Percentiles rank a stretch among this genome's conserved stretches.
phyloP scores from a whole-genome alignment of 2,113 vertebrate species.

The Leucosticte australis region DNA sequence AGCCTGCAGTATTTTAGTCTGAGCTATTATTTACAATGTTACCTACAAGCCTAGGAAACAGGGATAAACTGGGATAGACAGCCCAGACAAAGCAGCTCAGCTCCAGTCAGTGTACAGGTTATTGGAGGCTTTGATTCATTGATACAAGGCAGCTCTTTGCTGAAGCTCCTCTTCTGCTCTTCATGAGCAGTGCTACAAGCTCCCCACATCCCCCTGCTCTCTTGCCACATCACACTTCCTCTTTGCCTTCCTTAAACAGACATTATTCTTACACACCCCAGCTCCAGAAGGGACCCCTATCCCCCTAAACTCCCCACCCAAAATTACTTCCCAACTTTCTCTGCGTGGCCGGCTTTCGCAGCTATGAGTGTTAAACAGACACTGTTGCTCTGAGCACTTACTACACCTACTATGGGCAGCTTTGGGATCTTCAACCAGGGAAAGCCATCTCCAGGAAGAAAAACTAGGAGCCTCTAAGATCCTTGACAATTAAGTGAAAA shows the following conservation, averaged over 20 bases:
- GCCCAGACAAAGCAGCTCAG: background rate
- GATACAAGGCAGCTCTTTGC: rapidly evolving
- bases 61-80: background rate
- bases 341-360: rapidly evolving
- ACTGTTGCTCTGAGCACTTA: rapidly evolving
- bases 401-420: rapidly evolving
- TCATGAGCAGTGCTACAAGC: rapidly evolving
- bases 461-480: background rate
- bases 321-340: background rate
- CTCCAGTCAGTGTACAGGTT: background rate
- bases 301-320: background rate
- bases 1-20: background rate
- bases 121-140: background rate
- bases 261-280: background rate
- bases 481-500: background rate
- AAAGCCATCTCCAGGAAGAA: background rate
- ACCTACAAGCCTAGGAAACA: background rate
- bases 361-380: rapidly evolving
- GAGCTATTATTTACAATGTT: background rate
- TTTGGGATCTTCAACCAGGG: background rate
- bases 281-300: rapidly evolving
- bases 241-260: background rate
- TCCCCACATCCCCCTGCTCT: rapidly evolving
- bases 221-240: rapidly evolving
- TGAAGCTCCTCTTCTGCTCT: background rate